Evolutionary conservation across 1,140 invertebrate genomes (phyloP), one percentile per base, ranked within the genome.

Genomic region (Pseudachorutes palmiensis): DNA sequence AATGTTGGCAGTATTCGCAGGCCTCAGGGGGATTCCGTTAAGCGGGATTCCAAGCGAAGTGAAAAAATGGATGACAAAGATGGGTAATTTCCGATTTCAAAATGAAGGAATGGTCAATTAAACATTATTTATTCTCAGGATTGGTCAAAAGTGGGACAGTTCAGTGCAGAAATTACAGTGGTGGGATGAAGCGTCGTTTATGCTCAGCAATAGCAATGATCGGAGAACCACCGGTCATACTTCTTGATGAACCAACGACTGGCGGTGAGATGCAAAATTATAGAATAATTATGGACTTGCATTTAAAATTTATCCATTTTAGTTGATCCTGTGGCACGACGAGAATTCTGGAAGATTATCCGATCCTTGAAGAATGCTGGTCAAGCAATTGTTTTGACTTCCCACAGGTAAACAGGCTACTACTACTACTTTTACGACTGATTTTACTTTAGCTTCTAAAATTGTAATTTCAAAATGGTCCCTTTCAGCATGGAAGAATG

Each of bases 131-230:
- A 5, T 57, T 32, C 22, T 63, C 36, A 64, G 71, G 68, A 28
- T 49, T 74, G 16, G 16, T 36, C 0, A 58, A 66, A 5, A 68
- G 64, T 65, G 62, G 32, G 9, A 51, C 72, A 62, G 65, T 68
- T 1, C 67, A 68, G 28, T 71, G 73, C 61, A 2, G 28, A 51
- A 68, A 70, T 24, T 82, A 81, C 69, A 82, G 85, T 70, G 90
- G 90, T 48, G 92, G 92, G 57, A 95, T 94, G 79, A 89, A 87
- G 75, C 79, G 92, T 62, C 94, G 94, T 76, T 79, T 95, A 5
- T 90, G 89, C 62, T 86, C 90, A 62, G 91, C 91, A 5, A 83
- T 94, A 71, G 89, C 90, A 30, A 81, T 87, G 36, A 85, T 72
- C 30, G 67, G 88, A 48, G 84, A 90, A 67, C 87, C 90, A 14